phyloP scores from a whole-genome alignment of 2,797 vertebrate species.

The Rhynchotus rufescens region DNA sequence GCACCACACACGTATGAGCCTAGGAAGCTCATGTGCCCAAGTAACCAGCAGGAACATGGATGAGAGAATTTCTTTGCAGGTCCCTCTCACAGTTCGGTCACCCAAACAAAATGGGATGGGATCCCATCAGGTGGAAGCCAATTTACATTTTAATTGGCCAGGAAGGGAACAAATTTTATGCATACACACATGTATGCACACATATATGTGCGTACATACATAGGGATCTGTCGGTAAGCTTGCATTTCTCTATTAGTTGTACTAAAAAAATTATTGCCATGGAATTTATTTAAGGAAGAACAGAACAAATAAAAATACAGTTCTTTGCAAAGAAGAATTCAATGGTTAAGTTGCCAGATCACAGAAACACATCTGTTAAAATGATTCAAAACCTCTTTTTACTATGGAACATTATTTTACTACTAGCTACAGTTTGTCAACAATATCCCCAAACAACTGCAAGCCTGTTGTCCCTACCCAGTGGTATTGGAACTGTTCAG shows the following conservation, averaged over 20 bases:
- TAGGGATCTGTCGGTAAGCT: not conserved
- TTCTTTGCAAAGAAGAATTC: not conserved
- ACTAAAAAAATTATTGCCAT: not conserved
- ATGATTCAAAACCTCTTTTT: not conserved
- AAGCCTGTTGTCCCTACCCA: not conserved
- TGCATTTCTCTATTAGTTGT: not conserved
- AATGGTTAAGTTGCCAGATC: not conserved
- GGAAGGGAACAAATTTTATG: not conserved
- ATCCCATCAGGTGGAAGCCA: not conserved
- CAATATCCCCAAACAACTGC: not conserved
- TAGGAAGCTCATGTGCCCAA: not conserved
- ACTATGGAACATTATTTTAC: not conserved
- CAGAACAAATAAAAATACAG: not conserved
- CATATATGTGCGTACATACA: not conserved
- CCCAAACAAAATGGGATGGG: slow-evolving; percentile 19
- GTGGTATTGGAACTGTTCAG: not conserved
- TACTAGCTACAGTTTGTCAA: not conserved
- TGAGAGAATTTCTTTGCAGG: not conserved
- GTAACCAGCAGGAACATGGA: not conserved
- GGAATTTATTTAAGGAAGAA: not conserved
- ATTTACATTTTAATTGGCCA: not conserved
- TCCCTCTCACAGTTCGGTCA: not conserved
- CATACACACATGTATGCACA: not conserved
- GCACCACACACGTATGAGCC: not conserved
- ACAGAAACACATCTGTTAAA: not conserved